Percentiles rank a stretch among this genome's conserved stretches.
These are phyloP conservation scores for Acromyrmex charruanus DNA, from an alignment of 1,140 invertebrate species.

Conservation along the genomic window DNA sequence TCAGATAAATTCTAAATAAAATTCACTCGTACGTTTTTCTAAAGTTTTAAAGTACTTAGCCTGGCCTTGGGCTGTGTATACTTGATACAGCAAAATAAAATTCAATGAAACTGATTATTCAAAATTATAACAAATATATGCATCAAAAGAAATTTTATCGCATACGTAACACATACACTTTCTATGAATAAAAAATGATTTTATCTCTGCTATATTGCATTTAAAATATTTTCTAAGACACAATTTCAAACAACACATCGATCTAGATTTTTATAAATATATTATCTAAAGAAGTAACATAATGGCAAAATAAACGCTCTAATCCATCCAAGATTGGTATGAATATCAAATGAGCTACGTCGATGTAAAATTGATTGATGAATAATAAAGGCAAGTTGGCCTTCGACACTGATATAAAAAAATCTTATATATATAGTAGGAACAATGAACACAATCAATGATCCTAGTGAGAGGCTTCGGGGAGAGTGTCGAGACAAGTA, in stretches of 20 bases:
- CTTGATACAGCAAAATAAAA: not conserved
- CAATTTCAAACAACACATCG: not conserved
- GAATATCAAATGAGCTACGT: constrained; percentile 14
- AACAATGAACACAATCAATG: constrained; percentile 55
- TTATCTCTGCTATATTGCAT: not conserved
- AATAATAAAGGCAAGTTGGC: not conserved
- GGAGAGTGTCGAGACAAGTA: constrained; percentile 74
- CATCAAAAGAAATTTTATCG: not conserved
- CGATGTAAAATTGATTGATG: constrained; percentile 22
- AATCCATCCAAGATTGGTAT: not conserved
- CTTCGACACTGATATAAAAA: not conserved
- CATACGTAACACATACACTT: not conserved
- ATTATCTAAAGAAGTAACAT: not conserved
- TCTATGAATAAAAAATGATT: constrained; percentile 4
- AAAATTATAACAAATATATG: constrained; percentile 10
- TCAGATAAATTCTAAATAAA: constrained; percentile 19
- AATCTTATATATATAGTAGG: constrained; percentile 15
- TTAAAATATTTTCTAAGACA: not conserved
- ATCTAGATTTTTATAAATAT: not conserved
- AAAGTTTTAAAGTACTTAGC: constrained; percentile 11
- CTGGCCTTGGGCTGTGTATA: not conserved
- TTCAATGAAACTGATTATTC: not conserved
- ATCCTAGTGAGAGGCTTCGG: constrained; percentile 64
- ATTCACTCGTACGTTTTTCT: not conserved
- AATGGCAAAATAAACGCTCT: not conserved